Evolutionary conservation across 2,797 vertebrate species (phyloP), one percentile per base, ranked within the genome.

Genomic region (Lepilemur septentrionalis): DNA sequence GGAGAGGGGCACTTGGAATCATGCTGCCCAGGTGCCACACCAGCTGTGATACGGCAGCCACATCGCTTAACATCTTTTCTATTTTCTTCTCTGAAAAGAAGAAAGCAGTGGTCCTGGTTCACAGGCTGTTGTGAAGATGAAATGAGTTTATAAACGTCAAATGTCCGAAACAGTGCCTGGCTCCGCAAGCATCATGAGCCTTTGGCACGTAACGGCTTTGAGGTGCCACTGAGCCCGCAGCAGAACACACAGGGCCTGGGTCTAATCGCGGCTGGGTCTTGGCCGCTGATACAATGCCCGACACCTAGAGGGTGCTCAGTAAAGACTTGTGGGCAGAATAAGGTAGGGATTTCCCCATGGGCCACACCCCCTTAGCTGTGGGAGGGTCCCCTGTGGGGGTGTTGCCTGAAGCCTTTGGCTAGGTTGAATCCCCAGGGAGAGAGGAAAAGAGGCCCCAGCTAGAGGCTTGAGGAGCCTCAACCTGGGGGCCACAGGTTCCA

Each of bases 261-360:
- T 69, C 38, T 23, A 35, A 57, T 22, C 30, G n/a, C 17, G 7
- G 7, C 15, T 32, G 59, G 52, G 1, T 38, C n/a, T 75, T 69
- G 14, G 12, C 50, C 46, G 46, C 48, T 46, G 38, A 25, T 4
- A 32, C 32, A 55, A 73, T 0, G 0, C 30, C 38, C 12, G 18
- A 65, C 15, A 9, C 6, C 11, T 1, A n/a, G 23, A 67, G 13
- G 23, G 48, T 30, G 5, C 30, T 46, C n/a, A 12, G 3, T 9
- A 82, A 35, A 38, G 30, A 32, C 3, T 30, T 61, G 25, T 35
- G 13, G 67, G 57, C 25, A 41, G 35, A 65, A 57, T 2, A n/a
- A 35, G 57, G 23, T 22, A 63, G 43, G 25, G 23, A 46, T 92
- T 72, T 83, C 28, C 6, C 30, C 22, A 30, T 28, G 22, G 8